A percentile compares a stretch with the other conserved stretches of the same genome.
phyloP scores from a whole-genome alignment of 2,888 invertebrate genomes.

The Cryptus armator region DNA sequence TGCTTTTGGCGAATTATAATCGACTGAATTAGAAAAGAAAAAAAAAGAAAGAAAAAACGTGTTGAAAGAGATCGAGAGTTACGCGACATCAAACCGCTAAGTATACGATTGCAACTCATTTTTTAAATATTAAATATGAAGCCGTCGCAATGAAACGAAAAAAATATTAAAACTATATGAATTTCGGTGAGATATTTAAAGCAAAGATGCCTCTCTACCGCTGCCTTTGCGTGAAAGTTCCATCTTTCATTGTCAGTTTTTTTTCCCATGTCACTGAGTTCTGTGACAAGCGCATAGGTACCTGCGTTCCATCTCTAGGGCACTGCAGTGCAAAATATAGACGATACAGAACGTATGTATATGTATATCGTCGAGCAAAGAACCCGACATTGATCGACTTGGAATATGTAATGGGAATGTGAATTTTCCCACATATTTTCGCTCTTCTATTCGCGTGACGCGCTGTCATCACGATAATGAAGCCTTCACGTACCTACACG shows the following conservation, averaged over 20 bases:
- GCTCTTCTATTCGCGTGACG: not conserved
- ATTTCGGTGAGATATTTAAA: not conserved
- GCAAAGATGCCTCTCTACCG: not conserved
- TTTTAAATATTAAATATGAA: not conserved
- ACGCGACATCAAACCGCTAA: not conserved
- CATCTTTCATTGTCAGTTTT: slow-evolving; percentile 25
- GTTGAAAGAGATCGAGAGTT: not conserved
- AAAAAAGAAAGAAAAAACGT: not conserved
- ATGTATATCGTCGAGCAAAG: not conserved
- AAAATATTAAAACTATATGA: not conserved
- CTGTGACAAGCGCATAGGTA: slow-evolving; percentile 10
- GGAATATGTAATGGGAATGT: not conserved
- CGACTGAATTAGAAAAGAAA: not conserved
- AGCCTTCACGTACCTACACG: not conserved
- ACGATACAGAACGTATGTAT: not conserved
- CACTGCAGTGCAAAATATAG: not conserved
- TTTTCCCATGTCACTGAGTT: slow-evolving; percentile 27
- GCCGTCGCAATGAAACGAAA: not conserved
- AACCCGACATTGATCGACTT: slow-evolving; percentile 17
- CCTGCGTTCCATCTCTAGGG: not conserved
- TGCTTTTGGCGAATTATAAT: not conserved
- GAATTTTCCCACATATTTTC: not conserved
- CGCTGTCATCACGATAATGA: slow-evolving; percentile 22
- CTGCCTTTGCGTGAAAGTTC: not conserved
- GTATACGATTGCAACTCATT: not conserved